A percentile compares a stretch with the other conserved stretches of the same genome.
phyloP scores from a whole-genome alignment of 2,113 vertebrate genomes.

The Plecotus auritus region DNA sequence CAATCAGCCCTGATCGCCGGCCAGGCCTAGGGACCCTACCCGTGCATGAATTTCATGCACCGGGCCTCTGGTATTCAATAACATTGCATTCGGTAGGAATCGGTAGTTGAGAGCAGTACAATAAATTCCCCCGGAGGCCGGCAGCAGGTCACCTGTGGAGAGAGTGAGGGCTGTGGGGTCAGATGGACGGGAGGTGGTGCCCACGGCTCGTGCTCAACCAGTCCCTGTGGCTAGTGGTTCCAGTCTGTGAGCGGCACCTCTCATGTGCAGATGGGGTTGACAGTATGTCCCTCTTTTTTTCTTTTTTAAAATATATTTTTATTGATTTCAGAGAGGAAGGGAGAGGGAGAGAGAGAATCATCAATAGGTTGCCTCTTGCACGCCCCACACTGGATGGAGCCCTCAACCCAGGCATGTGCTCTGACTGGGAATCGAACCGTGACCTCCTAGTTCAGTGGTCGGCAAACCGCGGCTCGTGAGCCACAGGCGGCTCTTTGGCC shows the following conservation, averaged over 20 bases:
- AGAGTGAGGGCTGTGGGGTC: background rate
- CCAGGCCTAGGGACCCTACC: no score
- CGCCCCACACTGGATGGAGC: no score
- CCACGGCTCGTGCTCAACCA: rapidly evolving
- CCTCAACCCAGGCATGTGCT: no score
- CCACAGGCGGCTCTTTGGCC: no score
- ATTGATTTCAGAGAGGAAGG: no score
- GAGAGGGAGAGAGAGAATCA: no score
- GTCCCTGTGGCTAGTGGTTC: background rate
- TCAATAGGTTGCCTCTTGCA: no score
- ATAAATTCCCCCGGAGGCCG: background rate
- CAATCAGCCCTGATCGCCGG: rapidly evolving
- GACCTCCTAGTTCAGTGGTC: no score
- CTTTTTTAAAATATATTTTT: no score
- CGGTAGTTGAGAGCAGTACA: background rate
- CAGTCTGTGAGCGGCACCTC: background rate
- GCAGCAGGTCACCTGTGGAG: background rate
- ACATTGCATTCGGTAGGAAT: background rate
- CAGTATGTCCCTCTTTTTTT: background rate
- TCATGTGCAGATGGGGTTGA: background rate
- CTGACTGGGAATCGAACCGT: no score
- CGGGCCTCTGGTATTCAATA: background rate
- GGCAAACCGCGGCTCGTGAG: no score
- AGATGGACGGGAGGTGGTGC: rapidly evolving
- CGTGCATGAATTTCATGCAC: no score